phyloP scores from a whole-genome alignment of 2,113 vertebrate species.

The Psilopsiagon aymara region DNA sequence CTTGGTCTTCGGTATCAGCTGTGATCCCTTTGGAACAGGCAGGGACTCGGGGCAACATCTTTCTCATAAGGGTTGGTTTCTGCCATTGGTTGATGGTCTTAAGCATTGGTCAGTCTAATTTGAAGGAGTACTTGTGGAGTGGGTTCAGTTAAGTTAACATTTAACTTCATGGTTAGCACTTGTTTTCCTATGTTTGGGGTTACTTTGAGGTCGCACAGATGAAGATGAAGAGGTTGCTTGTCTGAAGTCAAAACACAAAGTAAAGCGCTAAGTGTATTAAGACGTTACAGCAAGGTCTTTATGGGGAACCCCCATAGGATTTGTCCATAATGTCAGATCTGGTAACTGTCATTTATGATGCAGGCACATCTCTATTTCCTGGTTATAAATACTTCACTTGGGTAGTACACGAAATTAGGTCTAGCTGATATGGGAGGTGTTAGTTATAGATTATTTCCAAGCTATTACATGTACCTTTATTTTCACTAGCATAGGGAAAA shows the following conservation, averaged over 20 bases:
- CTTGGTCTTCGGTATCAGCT: neutral
- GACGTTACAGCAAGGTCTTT: neutral
- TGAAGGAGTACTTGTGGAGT: neutral
- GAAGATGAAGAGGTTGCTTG: neutral
- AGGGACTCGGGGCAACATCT: accelerated
- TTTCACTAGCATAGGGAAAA: neutral
- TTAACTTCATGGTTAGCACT: accelerated
- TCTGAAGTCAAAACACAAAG: neutral
- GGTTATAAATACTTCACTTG: neutral
- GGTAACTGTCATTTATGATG: neutral
- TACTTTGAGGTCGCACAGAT: neutral
- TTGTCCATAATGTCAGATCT: neutral
- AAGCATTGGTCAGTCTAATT: neutral
- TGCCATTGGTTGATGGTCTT: neutral
- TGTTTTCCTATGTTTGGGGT: accelerated
- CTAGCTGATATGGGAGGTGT: neutral
- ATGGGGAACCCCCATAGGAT: neutral
- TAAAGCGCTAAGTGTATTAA: neutral
- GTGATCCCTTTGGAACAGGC: neutral
- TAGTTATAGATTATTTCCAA: neutral
- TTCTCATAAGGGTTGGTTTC: neutral
- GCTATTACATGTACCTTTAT: neutral
- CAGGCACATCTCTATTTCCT: neutral
- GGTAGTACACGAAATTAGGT: neutral
- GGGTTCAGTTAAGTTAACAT: accelerated